Evolutionary conservation across 1,140 invertebrate species (phyloP).

Genomic region (Pararge aegeria): DNA sequence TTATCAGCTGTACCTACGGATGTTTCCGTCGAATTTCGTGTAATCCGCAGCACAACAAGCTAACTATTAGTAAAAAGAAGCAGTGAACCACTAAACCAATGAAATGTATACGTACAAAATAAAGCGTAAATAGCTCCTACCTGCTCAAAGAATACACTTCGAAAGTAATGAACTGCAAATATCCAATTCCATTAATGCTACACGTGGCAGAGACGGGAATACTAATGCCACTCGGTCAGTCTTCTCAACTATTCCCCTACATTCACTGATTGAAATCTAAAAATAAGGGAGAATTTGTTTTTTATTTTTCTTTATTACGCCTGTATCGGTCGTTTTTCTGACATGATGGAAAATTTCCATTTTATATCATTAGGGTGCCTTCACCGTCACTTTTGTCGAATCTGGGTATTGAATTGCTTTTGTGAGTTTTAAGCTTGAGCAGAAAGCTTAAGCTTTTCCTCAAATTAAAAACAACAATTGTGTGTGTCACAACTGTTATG

Average conservation of each 20-base stretch:
- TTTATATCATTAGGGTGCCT: neutral
- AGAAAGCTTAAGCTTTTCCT: too few species aligned
- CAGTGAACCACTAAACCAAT: too few species aligned
- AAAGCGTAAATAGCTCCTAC: neutral
- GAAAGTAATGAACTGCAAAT: conserved; percentile 34
- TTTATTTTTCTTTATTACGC: neutral
- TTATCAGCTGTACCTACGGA: too few species aligned
- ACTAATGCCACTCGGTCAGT: conserved; percentile 28
- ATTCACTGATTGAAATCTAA: conserved; percentile 45
- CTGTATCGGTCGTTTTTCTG: neutral
- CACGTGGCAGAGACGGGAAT: conserved; percentile 28
- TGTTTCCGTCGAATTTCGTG: too few species aligned
- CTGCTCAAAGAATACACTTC: conserved; percentile 19
- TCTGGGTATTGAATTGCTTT: neutral
- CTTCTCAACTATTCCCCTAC: conserved; percentile 22
- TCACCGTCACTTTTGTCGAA: neutral
- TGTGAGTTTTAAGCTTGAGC: too few species aligned
- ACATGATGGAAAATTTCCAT: neutral
- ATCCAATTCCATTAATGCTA: conserved; percentile 39
- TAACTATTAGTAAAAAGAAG: too few species aligned
- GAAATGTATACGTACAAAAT: too few species aligned
- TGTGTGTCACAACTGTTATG: too few species aligned
- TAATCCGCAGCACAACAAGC: too few species aligned
- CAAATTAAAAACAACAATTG: too few species aligned
- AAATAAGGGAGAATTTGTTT: conserved; percentile 24